A percentile compares a stretch with the other conserved stretches of the same genome.
Evolutionary conservation across 2,113 vertebrate species (phyloP).

Genomic region (Thamnophis sirtalis): DNA sequence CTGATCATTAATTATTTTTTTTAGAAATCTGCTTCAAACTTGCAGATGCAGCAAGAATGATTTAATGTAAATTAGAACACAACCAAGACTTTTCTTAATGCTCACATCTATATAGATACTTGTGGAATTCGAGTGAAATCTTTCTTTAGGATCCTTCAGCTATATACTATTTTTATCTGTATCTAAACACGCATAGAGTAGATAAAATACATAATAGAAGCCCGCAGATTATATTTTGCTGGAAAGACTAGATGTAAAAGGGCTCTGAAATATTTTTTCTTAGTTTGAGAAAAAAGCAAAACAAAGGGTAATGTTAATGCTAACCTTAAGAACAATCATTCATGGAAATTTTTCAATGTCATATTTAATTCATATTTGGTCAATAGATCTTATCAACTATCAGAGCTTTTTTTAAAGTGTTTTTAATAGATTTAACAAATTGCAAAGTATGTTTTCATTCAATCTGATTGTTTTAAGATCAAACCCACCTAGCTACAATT

Average conservation of each 20-base stretch:
- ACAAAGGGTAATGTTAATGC: background rate
- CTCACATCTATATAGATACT: background rate
- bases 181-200: background rate
- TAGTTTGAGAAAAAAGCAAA: background rate
- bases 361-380: background rate
- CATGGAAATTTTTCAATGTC: background rate
- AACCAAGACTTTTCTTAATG: background rate
- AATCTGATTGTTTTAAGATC: slow-evolving; percentile 6
- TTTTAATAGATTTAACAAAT: background rate
- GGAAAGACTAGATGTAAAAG: background rate
- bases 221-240: background rate
- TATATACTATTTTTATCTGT: background rate
- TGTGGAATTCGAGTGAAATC: background rate
- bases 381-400: background rate
- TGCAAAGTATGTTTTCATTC: background rate
- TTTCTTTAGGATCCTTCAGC: background rate
- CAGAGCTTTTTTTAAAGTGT: background rate
- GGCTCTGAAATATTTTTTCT: background rate
- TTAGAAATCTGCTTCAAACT: background rate
- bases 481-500: background rate
- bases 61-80: background rate
- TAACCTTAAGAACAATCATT: background rate
- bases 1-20: background rate
- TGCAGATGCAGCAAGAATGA: background rate
- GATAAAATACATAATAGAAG: background rate